Evolutionary conservation across 2,888 invertebrate species (phyloP), one percentile per base, ranked within the genome.

Genomic region (Daptonema setosum): DNA sequence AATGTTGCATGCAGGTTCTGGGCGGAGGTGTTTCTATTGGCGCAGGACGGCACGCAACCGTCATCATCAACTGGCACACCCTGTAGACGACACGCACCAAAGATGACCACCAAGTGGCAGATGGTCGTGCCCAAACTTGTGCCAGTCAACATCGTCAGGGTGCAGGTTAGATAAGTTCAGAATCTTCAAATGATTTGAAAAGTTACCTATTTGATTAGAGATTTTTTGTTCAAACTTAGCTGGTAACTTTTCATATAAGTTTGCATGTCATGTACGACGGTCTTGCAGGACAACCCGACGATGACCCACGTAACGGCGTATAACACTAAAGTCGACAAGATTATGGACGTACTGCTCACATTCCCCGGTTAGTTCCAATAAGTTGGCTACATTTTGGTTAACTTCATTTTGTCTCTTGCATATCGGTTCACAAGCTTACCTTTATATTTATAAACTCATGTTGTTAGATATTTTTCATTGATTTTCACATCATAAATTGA

Each of bases 261-360:
- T 41, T 41, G 11, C 11, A 41, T 20, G 20, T 41, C 20, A 14
- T 41, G 20, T 20, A 41, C 11, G 41, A 41, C 41, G 20, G 11
- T 41, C 20, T 14, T 14, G 11, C 11, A 20, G 41, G 41, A 14
- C 41, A n/a, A n/a, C 41, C 11, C 11, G 41, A 41, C 71, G 74
- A 83, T 91, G 73, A 93, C 91, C 76, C 93, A 93, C 78, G 87
- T 93, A 77, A 91, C 91, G 20, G 93, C 93, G 67, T 93, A 93
- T 79, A 93, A 91, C 78, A 86, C 90, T 70, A 90, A 93, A 75
- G 91, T 93, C 71, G 91, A 93, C 77, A 93, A 91, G 78, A 90
- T 95, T 67, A 81, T 93, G 68, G 93, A 95, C 73, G 90, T 91
- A 63, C 83, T 87, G 79, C 83, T 93, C 72, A 81, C 87, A 58